phyloP scores from a whole-genome alignment of 2,113 vertebrate species.

The Catharus minimus region DNA sequence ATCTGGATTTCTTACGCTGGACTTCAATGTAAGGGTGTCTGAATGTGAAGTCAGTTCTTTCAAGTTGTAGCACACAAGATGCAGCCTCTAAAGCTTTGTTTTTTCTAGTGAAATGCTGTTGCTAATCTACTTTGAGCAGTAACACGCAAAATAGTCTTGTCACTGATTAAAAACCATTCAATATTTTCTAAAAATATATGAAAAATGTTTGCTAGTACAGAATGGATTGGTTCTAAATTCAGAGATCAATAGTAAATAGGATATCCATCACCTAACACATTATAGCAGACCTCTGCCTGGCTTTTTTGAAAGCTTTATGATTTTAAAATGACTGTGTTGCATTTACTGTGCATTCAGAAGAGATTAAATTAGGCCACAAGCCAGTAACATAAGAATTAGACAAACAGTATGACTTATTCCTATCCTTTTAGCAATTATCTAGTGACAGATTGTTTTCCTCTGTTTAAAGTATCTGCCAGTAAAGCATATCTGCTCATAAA shows the following conservation, averaged over 20 bases:
- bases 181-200: slow-evolving; percentile 57
- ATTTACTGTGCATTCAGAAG: not conserved
- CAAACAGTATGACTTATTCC: not conserved
- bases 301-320: slow-evolving; percentile 26
- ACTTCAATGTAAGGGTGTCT: not conserved
- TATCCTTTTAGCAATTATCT: not conserved
- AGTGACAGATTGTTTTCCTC: not conserved
- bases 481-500: not conserved
- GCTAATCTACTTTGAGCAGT: not conserved
- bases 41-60: not conserved
- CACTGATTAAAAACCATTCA: slow-evolving; percentile 35
- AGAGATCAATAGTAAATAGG: slow-evolving; percentile 25
- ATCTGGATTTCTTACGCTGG: not conserved
- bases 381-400: not conserved
- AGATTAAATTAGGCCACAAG: not conserved
- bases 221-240: slow-evolving; percentile 13
- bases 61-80: not conserved
- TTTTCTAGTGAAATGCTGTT: not conserved
- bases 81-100: not conserved
- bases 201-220: not conserved
- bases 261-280: slow-evolving; percentile 28
- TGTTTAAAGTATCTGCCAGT: not conserved
- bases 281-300: not conserved
- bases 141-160: not conserved
- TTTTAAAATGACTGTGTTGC: not conserved